Percentiles rank a stretch among this genome's conserved stretches.
These are phyloP conservation scores for Notolabrus celidotus DNA, from an alignment of 2,797 vertebrate species.

Conservation along the genomic window DNA sequence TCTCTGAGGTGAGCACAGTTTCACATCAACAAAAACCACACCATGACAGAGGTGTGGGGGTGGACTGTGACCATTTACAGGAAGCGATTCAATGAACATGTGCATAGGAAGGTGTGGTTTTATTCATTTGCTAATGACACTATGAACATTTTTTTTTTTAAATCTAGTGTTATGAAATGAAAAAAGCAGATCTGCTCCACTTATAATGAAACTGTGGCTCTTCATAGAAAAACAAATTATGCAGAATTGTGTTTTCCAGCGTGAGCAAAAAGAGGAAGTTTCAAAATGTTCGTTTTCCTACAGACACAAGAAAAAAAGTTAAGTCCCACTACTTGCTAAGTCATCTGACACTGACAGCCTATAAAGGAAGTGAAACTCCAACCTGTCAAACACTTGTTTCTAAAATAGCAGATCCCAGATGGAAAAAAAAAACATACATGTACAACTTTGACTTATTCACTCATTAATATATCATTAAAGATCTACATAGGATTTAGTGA, in stretches of 20 bases:
- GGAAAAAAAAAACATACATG: too few species aligned
- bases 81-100: conserved; percentile 23
- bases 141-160: too few species aligned
- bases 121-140: too few species aligned
- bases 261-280: conserved; percentile 15
- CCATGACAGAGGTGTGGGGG: rapidly evolving
- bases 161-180: too few species aligned
- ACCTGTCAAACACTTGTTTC: neutral
- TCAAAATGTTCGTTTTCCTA: neutral
- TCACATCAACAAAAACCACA: conserved; percentile 31
- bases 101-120: neutral
- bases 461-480: too few species aligned
- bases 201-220: neutral
- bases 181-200: neutral
- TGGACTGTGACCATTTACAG: neutral
- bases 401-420: too few species aligned
- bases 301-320: neutral
- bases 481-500: too few species aligned
- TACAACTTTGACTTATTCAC: neutral
- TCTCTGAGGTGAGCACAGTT: conserved; percentile 8
- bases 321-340: rapidly evolving
- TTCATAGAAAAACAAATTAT: too few species aligned
- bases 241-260: rapidly evolving
- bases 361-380: conserved; percentile 35
- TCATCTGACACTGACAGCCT: neutral